These are phyloP conservation scores for Lytechinus pictus DNA, from an alignment of 35 echinoderm and acorn worm genomes.

Conservation along the genomic window DNA sequence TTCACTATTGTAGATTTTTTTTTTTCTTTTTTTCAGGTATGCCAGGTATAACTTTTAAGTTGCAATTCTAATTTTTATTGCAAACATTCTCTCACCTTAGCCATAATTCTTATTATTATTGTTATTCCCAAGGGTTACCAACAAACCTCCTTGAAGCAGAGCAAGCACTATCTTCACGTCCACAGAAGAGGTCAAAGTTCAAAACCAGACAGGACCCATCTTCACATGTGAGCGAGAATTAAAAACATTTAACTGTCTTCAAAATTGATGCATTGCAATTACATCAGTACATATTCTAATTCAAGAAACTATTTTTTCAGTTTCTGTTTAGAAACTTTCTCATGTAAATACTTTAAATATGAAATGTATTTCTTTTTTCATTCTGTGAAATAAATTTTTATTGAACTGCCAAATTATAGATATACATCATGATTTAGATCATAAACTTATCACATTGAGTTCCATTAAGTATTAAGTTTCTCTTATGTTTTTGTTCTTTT, in stretches of 20 bases:
- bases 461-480: too few species aligned
- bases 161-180: constrained; percentile 42
- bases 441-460: too few species aligned
- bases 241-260: background rate
- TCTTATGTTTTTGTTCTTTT: too few species aligned
- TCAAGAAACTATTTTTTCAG: too few species aligned
- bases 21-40: too few species aligned
- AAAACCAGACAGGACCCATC: constrained; percentile 43
- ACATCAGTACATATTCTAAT: background rate
- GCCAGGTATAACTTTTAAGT: background rate
- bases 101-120: background rate
- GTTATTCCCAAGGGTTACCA: constrained; percentile 33
- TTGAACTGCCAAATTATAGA: too few species aligned
- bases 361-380: too few species aligned
- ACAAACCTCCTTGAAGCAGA: constrained; percentile 39
- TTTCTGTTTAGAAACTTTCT: background rate
- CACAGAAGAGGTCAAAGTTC: constrained; percentile 64
- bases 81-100: background rate
- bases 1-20: too few species aligned
- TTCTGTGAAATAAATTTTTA: too few species aligned
- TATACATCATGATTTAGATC: too few species aligned
- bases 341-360: too few species aligned
- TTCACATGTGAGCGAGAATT: background rate
- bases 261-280: background rate
- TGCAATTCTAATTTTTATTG: background rate